Conservation (phyloP, 2,113 vertebrate genomes). For the Cynopterus brachyotis region DNA sequence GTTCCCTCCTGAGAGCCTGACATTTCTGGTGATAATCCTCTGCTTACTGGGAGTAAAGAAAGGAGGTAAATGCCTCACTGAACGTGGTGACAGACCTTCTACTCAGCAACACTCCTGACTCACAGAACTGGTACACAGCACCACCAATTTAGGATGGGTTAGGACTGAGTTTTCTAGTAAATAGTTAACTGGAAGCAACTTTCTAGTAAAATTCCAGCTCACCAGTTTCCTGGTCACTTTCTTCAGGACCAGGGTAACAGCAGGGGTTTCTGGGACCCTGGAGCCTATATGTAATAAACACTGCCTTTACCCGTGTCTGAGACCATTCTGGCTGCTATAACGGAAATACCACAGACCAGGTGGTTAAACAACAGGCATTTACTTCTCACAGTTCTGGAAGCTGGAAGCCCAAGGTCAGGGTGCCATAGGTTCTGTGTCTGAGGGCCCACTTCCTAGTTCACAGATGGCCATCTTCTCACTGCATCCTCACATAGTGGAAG, state of each 20-base stretch:
- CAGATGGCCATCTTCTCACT: background rate
- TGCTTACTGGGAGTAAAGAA: background rate
- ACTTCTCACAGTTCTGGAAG: background rate
- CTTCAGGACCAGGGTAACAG: background rate
- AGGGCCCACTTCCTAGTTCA: background rate
- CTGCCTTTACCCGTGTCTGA: background rate
- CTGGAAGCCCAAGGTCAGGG: background rate
- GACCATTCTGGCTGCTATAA: background rate
- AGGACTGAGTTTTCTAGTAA: background rate
- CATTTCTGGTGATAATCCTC: background rate
- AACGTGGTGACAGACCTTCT: background rate
- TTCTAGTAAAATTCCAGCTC: background rate
- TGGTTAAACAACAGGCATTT: background rate
- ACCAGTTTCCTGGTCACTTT: background rate
- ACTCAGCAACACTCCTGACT: background rate
- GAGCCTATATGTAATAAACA: background rate
- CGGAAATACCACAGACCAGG: background rate
- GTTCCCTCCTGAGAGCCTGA: background rate
- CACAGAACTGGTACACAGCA: background rate
- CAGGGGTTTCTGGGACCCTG: background rate
- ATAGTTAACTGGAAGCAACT: background rate
- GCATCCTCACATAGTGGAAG: background rate
- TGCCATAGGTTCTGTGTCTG: background rate
- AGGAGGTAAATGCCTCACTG: background rate
- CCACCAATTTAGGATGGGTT: background rate